Conservation (phyloP, 2,797 vertebrate species). For the Botia kubotai region DNA sequence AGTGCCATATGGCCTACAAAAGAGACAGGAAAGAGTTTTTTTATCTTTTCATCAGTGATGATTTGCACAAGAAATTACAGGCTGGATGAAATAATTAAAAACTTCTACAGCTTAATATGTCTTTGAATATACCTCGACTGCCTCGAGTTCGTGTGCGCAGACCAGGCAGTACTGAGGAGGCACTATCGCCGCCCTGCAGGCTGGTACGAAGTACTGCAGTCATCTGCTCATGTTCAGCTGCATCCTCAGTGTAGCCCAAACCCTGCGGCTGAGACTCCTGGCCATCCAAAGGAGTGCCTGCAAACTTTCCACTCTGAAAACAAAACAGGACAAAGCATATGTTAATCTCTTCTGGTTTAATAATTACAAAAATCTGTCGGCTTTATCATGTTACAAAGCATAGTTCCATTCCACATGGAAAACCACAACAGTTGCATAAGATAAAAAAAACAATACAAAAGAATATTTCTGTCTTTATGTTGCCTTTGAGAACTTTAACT, state of each 20-base stretch:
- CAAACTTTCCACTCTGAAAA: constrained; percentile 90
- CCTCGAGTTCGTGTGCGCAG: constrained; percentile 87
- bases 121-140: constrained; percentile 64
- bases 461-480: background rate
- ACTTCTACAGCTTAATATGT: background rate
- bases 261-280: constrained; percentile 82
- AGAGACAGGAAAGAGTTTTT: background rate
- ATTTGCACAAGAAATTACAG: background rate
- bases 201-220: constrained; percentile 90
- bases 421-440: background rate
- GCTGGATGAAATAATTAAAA: background rate
- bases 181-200: constrained; percentile 70
- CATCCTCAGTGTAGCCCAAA: constrained; percentile 85
- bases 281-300: constrained; percentile 71
- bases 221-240: constrained; percentile 94
- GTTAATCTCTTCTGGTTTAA: background rate
- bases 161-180: constrained; percentile 75
- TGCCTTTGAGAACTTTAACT: background rate
- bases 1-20: constrained; percentile 82
- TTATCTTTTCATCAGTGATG: too few species aligned
- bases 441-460: background rate
- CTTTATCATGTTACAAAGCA: too few species aligned
- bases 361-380: background rate
- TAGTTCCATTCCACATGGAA: background rate
- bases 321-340: constrained; percentile 15